Evolutionary conservation across 2,797 vertebrate species (phyloP).

Genomic region (Cottoperca gobio): DNA sequence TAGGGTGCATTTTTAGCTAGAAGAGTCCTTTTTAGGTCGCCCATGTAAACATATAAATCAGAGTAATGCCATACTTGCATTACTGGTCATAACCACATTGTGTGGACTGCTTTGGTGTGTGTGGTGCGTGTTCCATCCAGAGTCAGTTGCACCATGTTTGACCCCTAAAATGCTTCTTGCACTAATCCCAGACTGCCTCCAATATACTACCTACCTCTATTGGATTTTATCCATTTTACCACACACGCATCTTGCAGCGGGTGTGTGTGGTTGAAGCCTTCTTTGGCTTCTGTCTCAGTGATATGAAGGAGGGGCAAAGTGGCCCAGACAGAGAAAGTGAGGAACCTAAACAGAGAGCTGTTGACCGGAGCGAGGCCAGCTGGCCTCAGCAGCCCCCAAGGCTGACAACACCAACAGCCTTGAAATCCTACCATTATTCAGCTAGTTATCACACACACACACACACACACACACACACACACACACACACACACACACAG

Average conservation of each 20-base stretch:
- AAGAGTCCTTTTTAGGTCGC: neutral
- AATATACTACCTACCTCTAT: neutral
- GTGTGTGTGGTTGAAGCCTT: constrained; percentile 34
- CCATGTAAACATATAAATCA: constrained; percentile 9
- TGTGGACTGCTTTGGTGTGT: constrained; percentile 30
- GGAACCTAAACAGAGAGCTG: constrained; percentile 62
- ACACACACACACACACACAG: constrained; percentile 41
- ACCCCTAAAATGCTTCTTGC: neutral
- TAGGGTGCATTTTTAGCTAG: neutral
- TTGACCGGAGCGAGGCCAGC: constrained; percentile 72
- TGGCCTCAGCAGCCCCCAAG: constrained; percentile 68
- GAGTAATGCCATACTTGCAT: neutral
- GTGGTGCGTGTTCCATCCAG: constrained; percentile 8
- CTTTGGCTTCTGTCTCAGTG: constrained; percentile 33
- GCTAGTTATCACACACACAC: constrained; percentile 58
- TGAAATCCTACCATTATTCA: constrained; percentile 78
- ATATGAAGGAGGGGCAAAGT: constrained; percentile 48
- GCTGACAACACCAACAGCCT: constrained; percentile 70
- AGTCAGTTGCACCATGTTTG: constrained; percentile 1
- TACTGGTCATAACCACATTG: neutral
- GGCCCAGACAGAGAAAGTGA: constrained; percentile 57
- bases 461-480: constrained; percentile 21
- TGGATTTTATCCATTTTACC: neutral
- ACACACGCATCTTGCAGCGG: constrained; percentile 3
- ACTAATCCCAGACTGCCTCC: neutral